Evolutionary conservation across 2,797 vertebrate species (phyloP).

Genomic region (Chaunax sp.): DNA sequence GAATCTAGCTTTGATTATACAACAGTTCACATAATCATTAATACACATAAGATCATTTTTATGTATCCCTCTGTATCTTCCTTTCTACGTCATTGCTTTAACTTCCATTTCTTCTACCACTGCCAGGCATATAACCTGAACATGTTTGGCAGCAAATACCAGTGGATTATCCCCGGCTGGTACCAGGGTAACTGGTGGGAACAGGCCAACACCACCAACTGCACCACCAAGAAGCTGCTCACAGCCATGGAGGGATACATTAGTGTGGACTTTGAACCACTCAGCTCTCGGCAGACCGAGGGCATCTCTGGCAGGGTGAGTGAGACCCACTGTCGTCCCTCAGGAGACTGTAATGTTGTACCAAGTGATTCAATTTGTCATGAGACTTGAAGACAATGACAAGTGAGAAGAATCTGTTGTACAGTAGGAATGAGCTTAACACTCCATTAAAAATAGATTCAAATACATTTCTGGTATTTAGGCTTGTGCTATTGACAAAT

Average conservation of each 20-base stretch:
- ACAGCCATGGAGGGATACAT: conserved; percentile 98
- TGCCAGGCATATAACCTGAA: conserved; percentile 93
- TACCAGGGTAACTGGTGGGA: conserved; percentile 99
- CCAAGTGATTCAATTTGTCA: conserved; percentile 7
- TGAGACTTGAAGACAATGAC: neutral
- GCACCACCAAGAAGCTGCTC: conserved; percentile 93
- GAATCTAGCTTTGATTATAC: neutral
- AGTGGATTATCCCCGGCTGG: conserved; percentile 99
- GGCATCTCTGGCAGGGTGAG: conserved; percentile 98
- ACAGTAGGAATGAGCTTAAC: neutral
- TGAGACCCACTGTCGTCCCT: conserved; percentile 4
- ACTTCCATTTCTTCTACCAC: neutral
- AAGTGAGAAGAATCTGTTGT: neutral
- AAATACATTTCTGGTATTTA: neutral
- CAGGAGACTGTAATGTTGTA: conserved; percentile 5
- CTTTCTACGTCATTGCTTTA: too few relatives aligned
- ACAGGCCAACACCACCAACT: conserved; percentile 93
- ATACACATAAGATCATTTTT: neutral
- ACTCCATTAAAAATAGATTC: neutral
- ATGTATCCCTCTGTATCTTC: neutral
- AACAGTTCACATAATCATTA: neutral
- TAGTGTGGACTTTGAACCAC: conserved; percentile 97
- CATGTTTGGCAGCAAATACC: conserved; percentile 98
- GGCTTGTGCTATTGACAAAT: neutral
- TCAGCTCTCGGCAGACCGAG: conserved; percentile 93